These are phyloP conservation scores for Arbacia lixula DNA, from an alignment of 53 echinoderm and acorn worm genomes.

Conservation along the genomic window DNA sequence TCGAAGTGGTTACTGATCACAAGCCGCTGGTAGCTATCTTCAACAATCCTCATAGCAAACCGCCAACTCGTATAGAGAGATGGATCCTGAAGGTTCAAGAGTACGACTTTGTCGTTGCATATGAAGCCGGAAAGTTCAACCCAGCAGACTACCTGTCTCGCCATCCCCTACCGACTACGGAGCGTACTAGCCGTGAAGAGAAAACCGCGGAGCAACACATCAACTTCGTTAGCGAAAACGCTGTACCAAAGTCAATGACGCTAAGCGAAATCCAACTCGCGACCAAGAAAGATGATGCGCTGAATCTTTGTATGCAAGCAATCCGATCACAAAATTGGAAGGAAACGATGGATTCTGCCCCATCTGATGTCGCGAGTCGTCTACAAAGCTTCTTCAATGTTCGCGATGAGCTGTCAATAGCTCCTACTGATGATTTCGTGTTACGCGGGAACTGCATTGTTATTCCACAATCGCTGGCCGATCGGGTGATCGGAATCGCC, in stretches of 20 bases:
- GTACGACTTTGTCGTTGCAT: conserved; percentile 54
- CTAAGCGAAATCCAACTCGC: neutral
- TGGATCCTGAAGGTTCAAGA: conserved; percentile 68
- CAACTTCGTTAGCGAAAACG: conserved; percentile 54
- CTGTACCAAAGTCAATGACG: conserved; percentile 35
- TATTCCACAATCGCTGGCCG: conserved; percentile 53
- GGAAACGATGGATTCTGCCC: neutral
- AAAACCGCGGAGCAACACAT: conserved; percentile 60
- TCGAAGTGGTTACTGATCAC: conserved; percentile 58
- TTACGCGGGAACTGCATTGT: conserved; percentile 68
- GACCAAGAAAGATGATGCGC: neutral
- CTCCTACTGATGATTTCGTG: conserved; percentile 34
- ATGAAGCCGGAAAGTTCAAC: conserved; percentile 60
- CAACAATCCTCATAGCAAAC: conserved; percentile 63
- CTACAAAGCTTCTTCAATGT: conserved; percentile 49
- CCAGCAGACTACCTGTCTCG: conserved; percentile 80
- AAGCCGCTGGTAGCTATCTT: conserved; percentile 67
- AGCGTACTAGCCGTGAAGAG: conserved; percentile 31
- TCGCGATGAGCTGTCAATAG: conserved; percentile 57
- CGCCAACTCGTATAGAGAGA: conserved; percentile 62
- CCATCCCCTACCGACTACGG: conserved; percentile 44
- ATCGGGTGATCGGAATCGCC: conserved; percentile 55
- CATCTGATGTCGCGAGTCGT: neutral
- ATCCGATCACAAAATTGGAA: conserved; percentile 39
- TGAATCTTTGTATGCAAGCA: conserved; percentile 48